Base-by-base conservation (phyloP, 1,140 invertebrate genomes). In the Zaprionus ghesquierei region DNA sequence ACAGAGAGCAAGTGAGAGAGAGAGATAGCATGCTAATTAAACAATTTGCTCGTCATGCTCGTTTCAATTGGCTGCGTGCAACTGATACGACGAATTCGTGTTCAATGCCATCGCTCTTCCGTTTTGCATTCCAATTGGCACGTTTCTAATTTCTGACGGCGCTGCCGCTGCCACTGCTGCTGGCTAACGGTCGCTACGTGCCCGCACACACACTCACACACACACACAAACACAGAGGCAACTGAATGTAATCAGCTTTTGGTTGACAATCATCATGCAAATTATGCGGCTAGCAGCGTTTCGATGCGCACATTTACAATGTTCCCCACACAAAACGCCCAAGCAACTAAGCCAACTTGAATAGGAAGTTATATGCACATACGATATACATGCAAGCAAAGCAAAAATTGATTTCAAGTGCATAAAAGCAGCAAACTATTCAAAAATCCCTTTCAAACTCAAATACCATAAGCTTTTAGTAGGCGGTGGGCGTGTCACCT, bases 21-120 rank as follows among this genome's bases (percentile, higher is more conserved):
- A 10, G 41, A 6, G 29, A 20, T 22, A 3, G 20, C 23, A 51
- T 20, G 23, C 35, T 85, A 86, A 85, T 81, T 85, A 86, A 75
- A 68, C 69, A 86, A 86, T 81, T 86, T 65, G 44, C 56, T 53
- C 46, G 60, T 71, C 75, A 55, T 59, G 77, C 55, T 73, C 73
- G 50, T 77, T 68, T 58, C 50, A 66, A 73, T 68, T 72, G 69
- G 27, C 29, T 10, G 31, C 41, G n/a, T 44, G 35, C 29, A 64
- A 64, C 49, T 29, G 38, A 54, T 50, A 51, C 46, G 23, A 33
- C 9, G 22, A 23, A 41, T 44, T 46, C 41, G 20, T 31, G 31
- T 33, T 13, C 41, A 22, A 63, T 55, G 27, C 49, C 15, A 64
- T 75, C 29, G 50, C 55, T 23, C 20, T 59, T 33, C 46, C 31